Evolutionary conservation across 2,797 vertebrate species (phyloP).

Genomic region (Philypnodon macrostomus): DNA sequence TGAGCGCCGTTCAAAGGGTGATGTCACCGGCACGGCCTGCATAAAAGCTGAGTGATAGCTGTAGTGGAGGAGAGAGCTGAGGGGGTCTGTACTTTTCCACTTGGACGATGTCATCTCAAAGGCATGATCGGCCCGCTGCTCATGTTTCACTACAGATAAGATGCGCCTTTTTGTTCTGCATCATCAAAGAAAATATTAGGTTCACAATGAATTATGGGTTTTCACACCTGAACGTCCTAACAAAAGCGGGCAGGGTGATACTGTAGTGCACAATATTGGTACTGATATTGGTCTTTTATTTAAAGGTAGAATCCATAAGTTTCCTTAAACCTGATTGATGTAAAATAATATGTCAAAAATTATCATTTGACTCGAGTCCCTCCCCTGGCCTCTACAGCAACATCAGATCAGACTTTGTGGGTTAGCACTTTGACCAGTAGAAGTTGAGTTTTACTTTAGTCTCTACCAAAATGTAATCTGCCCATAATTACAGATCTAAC

Average conservation of each 20-base stretch:
- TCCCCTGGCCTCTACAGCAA: too few species aligned
- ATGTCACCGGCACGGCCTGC: constrained; percentile 66
- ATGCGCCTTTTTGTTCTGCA: constrained; percentile 34
- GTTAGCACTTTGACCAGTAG: too few species aligned
- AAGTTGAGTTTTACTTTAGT: too few species aligned
- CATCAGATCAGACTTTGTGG: too few species aligned
- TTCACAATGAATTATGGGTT: background rate
- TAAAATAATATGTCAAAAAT: too few species aligned
- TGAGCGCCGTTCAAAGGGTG: constrained; percentile 55
- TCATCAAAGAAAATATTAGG: constrained; percentile 7
- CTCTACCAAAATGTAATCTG: too few species aligned
- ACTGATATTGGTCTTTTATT: background rate
- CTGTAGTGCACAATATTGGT: background rate
- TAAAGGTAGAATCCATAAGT: too few species aligned
- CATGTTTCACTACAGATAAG: constrained; percentile 67
- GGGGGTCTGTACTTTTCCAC: constrained; percentile 74
- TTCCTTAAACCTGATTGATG: too few species aligned
- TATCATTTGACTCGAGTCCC: too few species aligned
- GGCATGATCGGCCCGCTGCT: constrained; percentile 61
- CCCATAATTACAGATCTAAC: too few species aligned
- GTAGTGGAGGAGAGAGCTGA: constrained; percentile 53
- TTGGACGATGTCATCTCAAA: constrained; percentile 65
- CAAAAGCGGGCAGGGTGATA: background rate
- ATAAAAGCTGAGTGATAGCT: constrained; percentile 66
- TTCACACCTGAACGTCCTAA: background rate